Evolutionary conservation across 2,888 invertebrate species (phyloP).

Genomic region (Noctua comes): DNA sequence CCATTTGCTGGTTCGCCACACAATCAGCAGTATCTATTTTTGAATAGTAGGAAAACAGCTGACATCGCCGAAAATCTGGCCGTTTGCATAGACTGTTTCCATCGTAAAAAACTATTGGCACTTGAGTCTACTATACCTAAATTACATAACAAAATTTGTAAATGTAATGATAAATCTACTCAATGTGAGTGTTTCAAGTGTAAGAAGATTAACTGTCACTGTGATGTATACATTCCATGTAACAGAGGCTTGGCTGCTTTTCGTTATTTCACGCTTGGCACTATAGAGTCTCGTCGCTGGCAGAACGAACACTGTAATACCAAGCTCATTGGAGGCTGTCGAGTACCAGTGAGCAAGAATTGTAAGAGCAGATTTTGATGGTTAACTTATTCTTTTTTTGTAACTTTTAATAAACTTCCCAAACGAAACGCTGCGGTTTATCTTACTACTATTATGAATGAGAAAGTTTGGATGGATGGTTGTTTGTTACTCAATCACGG

Average conservation of each 20-base stretch:
- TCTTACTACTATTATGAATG: not conserved
- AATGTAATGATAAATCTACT: not conserved
- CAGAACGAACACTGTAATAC: conserved; percentile 38
- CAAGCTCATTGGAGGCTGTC: conserved; percentile 59
- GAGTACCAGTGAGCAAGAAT: conserved; percentile 55
- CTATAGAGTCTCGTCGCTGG: conserved; percentile 36
- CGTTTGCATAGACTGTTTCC: not conserved
- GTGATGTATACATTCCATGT: conserved; percentile 10
- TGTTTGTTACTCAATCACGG: not conserved
- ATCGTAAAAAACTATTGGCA: not conserved
- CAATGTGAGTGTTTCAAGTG: not conserved
- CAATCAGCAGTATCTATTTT: not conserved
- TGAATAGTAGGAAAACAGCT: not conserved
- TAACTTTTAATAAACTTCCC: not conserved
- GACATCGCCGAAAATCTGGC: not conserved
- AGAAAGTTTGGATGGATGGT: not conserved
- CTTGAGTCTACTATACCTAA: not conserved
- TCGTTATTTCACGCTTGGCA: conserved; percentile 50
- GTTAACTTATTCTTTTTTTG: conserved; percentile 9
- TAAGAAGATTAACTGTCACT: not conserved
- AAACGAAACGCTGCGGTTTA: not conserved
- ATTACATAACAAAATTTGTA: not conserved
- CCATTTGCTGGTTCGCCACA: conserved; percentile 2
- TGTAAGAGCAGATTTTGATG: conserved; percentile 44
- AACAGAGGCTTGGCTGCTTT: conserved; percentile 21